A percentile compares a stretch with the other conserved stretches of the same genome.
Conservation (phyloP, 2,888 invertebrate species). For the Mesorhabditis spiculigera region DNA sequence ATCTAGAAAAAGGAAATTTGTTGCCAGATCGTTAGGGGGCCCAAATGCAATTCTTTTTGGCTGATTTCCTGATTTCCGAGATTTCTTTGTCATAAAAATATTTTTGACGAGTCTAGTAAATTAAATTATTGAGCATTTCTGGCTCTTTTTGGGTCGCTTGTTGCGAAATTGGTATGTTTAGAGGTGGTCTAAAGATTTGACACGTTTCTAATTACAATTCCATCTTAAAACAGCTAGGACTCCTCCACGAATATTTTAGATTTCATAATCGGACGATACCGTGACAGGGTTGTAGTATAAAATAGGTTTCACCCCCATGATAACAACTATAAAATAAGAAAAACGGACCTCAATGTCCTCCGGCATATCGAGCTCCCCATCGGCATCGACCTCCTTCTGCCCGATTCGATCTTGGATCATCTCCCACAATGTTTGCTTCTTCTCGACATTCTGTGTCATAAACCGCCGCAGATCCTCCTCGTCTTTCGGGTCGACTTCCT, state of each 20-base stretch:
- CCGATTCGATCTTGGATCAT: slow-evolving; percentile 71
- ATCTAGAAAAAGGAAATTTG: slow-evolving; percentile 23
- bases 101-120: slow-evolving; percentile 23
- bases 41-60: slow-evolving; percentile 31
- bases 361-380: slow-evolving; percentile 26
- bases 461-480: slow-evolving; percentile 83
- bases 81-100: slow-evolving; percentile 31
- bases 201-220: no score
- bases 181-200: no score
- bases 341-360: slow-evolving; percentile 34
- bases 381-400: slow-evolving; percentile 34
- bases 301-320: no score
- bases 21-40: not conserved
- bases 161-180: no score
- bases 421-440: slow-evolving; percentile 76
- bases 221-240: no score
- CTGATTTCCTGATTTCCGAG: slow-evolving; percentile 14
- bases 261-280: no score
- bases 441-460: slow-evolving; percentile 67
- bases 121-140: no score
- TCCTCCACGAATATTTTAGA: no score
- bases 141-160: no score
- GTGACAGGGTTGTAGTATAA: no score
- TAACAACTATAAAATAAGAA: not conserved
- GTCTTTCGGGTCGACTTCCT: slow-evolving; percentile 61